Base-by-base conservation (phyloP, 2,113 vertebrate species). In the Odobenus rosmarus region DNA sequence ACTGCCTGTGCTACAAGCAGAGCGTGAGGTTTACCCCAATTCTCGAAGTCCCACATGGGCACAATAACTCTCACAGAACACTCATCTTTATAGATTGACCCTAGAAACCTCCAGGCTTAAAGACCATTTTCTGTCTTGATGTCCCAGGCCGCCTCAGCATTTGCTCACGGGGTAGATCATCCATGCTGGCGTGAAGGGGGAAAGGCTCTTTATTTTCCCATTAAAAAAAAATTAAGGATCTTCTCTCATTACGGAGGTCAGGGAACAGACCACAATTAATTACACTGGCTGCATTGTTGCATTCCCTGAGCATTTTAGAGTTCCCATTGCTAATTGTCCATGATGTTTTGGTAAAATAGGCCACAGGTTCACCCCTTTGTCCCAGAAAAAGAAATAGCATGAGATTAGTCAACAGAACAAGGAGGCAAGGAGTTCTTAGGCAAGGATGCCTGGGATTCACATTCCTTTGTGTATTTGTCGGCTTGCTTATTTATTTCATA, bases 331-430 rank as follows among this genome's bases (percentile, higher is more conserved):
- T 96, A 87, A 90, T 57, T 94, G 80, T 67, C 94, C 42, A 31
- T 49, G 51, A 92, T 19, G 14, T 90, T 96, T 88, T 55, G 31
- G 88, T 97, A 92, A 95, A 95, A 82, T 23, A 95, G 86, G 64
- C 83, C 90, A 80, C 31, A 82, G 81, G 24, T 51, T 71, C 71
- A 62, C 69, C 55, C 2, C 33, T 89, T 72, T 64, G 62, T 96
- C n/a, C 14, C 39, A 53, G 42, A 89, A 83, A 55, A 88, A 51
- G 67, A 76, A 95, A 83, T 33, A 67, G 33, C 49, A 24, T 36
- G 79, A 62, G 28, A 15, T 88, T 61, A 69, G 69, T 74, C 82
- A 81, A 57, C 28, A 61, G 89, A 89, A 16, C 46, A 94, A 71
- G 69, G 33, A 72, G 11, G 15, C 42, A 36, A 74, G 71, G 83